These are phyloP conservation scores for Zele albiditarsus DNA, from an alignment of 2,888 invertebrate genomes.

Conservation along the genomic window DNA sequence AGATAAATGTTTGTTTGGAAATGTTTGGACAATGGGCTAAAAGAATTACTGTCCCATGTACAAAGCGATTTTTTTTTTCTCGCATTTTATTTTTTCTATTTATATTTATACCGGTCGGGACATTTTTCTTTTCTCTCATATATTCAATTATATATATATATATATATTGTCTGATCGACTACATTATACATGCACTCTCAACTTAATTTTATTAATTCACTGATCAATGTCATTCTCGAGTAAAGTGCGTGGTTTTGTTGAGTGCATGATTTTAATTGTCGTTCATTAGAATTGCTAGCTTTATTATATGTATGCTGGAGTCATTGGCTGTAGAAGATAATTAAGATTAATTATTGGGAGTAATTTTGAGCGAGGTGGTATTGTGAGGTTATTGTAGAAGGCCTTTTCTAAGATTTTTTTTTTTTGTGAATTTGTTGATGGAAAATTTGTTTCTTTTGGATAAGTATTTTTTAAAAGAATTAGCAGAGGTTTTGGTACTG, in stretches of 20 bases:
- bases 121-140: neutral
- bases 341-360: too few relatives aligned
- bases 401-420: too few relatives aligned
- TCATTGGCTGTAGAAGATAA: too few relatives aligned
- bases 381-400: too few relatives aligned
- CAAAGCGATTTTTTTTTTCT: neutral
- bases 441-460: too few relatives aligned
- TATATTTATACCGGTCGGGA: neutral
- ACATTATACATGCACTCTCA: slow-evolving; percentile 42
- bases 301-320: neutral
- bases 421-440: too few relatives aligned
- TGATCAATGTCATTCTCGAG: slow-evolving; percentile 39
- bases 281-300: neutral
- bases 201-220: slow-evolving; percentile 50
- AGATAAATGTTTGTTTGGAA: neutral
- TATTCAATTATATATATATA: neutral
- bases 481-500: too few relatives aligned
- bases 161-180: neutral
- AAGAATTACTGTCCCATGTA: neutral
- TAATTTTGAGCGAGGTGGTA: too few relatives aligned
- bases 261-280: slow-evolving; percentile 26
- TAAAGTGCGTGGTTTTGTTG: slow-evolving; percentile 39
- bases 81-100: neutral
- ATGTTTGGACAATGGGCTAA: neutral
- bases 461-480: too few relatives aligned